Conservation (phyloP, 2,888 invertebrate genomes). For the Odontomyia ornata region DNA sequence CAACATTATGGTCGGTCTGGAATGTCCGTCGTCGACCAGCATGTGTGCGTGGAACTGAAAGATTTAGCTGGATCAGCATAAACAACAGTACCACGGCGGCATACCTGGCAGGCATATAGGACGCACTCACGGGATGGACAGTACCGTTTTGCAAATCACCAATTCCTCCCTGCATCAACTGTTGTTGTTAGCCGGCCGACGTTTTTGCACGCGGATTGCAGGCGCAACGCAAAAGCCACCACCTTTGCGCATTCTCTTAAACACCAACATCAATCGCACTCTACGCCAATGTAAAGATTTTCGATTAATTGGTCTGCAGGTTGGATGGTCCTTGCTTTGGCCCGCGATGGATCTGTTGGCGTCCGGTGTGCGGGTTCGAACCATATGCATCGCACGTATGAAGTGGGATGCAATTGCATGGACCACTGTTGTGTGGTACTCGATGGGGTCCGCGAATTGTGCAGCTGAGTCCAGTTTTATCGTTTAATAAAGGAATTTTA, state of each 20-base stretch:
- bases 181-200: not conserved
- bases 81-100: conserved; percentile 5
- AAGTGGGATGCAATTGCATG: conserved; percentile 35
- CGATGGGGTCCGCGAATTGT: not conserved
- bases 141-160: conserved; percentile 51
- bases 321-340: conserved; percentile 3
- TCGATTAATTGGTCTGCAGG: conserved; percentile 47
- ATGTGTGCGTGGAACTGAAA: not conserved
- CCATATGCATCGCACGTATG: conserved; percentile 23
- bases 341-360: not conserved
- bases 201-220: not conserved
- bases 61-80: not conserved
- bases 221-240: conserved; percentile 33
- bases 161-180: conserved; percentile 35
- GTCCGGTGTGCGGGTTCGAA: conserved; percentile 25
- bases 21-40: conserved; percentile 45
- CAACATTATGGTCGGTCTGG: conserved; percentile 49
- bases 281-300: conserved; percentile 26
- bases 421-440: conserved; percentile 12
- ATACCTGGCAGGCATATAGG: conserved; percentile 44
- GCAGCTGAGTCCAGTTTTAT: conserved; percentile 37
- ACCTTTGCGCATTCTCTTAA: conserved; percentile 39
- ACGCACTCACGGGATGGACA: conserved; percentile 43
- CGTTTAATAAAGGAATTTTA: conserved; percentile 24
- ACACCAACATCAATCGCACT: conserved; percentile 35